A percentile compares a stretch with the other conserved stretches of the same genome.
Evolutionary conservation across 2,797 vertebrate species (phyloP).

Genomic region (Anguilla marmorata): DNA sequence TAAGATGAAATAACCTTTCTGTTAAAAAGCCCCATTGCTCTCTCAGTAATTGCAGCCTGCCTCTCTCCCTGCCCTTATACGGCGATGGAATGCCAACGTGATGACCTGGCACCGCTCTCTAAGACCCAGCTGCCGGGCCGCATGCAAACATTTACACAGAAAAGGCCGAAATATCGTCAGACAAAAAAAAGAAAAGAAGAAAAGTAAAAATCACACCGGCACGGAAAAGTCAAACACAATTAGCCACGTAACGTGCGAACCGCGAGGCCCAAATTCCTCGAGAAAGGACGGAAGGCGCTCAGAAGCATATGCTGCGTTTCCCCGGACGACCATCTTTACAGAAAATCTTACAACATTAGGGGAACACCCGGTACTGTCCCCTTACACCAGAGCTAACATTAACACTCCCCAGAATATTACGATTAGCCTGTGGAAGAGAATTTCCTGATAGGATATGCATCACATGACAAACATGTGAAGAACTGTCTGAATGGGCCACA

Average conservation of each 20-base stretch:
- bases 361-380: not conserved
- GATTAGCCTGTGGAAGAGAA: not conserved
- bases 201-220: not conserved
- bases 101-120: slow-evolving; percentile 58
- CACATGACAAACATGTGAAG: not conserved
- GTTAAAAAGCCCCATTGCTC: slow-evolving; percentile 44
- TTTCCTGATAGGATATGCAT: not conserved
- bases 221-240: not conserved
- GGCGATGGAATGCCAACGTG: slow-evolving; percentile 59
- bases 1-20: slow-evolving; percentile 42
- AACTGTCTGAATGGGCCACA: not conserved
- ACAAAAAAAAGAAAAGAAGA: not conserved
- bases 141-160: not conserved
- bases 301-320: not conserved
- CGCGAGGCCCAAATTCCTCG: not conserved
- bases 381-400: not conserved
- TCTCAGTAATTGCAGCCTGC: slow-evolving; percentile 49
- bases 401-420: not conserved
- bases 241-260: not conserved
- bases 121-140: slow-evolving; percentile 35
- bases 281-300: not conserved
- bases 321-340: not conserved
- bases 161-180: not conserved
- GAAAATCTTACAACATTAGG: not conserved
- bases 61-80: slow-evolving; percentile 56